Base-by-base conservation (phyloP, 2,113 vertebrate genomes). In the Trematocara macrostoma region DNA sequence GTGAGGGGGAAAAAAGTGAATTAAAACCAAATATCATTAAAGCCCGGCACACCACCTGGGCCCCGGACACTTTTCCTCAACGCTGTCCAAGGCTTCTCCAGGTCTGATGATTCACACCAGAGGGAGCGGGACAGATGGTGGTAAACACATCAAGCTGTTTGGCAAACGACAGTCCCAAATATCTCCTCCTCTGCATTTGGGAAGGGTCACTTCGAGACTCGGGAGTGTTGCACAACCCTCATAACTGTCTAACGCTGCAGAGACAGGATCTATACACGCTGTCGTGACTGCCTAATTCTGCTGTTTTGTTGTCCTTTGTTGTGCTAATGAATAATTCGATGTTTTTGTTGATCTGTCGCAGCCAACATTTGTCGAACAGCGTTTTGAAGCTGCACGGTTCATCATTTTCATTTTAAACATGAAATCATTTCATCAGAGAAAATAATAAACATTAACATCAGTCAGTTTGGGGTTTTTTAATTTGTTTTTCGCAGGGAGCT, bases 81-180 rank as follows among this genome's bases (percentile, higher is more conserved):
- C 15, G 11, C 31, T 12, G 64, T 86, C 78, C 87, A 71, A 76
- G 61, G 56, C 83, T 88, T 76, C 79, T 93, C 76, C 89, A 80
- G 88, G 80, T 93, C 82, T 88, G 88, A 35, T 90, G 82, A 86
- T 91, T 92, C 82, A 86, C 55, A 83, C 64, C 78, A 42, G 79
- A 84, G 85, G 71, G 84, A 85, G 74, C 3, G 29, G 64, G 88
- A 88, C 95, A 96, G 94, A 92, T 94, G 94, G 90, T 69, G 78
- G 67, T 76, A 88, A 92, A 92, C 86, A 90, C 87, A 78, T 86
- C 87, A 89, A 85, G 88, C 91, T 90, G 91, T 82, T 92, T 42
- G 31, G 5, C 47, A 80, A 80, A 80, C 71, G 10, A 59, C 82
- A 40, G 11, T 42, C 26, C 42, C 57, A 84, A 82, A 87, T 29